A percentile compares a stretch with the other conserved stretches of the same genome.
These are phyloP conservation scores for Xyrauchen texanus DNA, from an alignment of 2,113 vertebrate species.

Conservation along the genomic window DNA sequence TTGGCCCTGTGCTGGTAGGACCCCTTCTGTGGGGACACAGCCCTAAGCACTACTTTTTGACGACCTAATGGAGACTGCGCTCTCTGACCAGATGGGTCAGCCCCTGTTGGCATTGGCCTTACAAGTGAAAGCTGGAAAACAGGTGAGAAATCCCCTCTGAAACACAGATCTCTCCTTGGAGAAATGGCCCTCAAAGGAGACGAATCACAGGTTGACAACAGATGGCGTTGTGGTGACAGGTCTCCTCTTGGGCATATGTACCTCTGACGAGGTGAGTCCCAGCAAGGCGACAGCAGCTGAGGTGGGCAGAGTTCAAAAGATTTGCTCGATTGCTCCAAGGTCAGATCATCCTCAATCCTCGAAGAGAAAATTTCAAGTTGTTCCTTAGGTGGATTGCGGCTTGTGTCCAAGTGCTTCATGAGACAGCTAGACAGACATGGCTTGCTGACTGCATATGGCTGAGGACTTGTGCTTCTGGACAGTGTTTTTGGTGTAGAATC, in stretches of 20 bases:
- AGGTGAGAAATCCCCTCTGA: constrained; percentile 60
- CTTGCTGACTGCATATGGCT: constrained; percentile 81
- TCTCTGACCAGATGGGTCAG: constrained; percentile 76
- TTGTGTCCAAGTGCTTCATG: constrained; percentile 65
- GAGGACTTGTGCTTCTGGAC: constrained; percentile 94
- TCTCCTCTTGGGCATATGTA: constrained; percentile 72
- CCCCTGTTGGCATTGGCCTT: constrained; percentile 75
- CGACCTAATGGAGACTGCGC: constrained; percentile 87
- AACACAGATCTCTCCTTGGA: constrained; percentile 67
- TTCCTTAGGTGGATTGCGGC: constrained; percentile 78
- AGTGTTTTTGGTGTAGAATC: constrained; percentile 91
- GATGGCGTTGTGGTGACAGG: constrained; percentile 68
- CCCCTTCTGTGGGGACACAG: constrained; percentile 90
- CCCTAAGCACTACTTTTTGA: constrained; percentile 86
- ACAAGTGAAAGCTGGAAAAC: constrained; percentile 70
- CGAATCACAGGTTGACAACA: constrained; percentile 79
- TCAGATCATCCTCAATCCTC: constrained; percentile 82
- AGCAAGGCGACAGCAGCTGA: constrained; percentile 84
- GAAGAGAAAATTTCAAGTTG: constrained; percentile 77
- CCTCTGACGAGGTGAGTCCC: constrained; percentile 72
- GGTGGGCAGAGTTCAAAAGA: constrained; percentile 86
- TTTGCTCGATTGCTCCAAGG: constrained; percentile 21
- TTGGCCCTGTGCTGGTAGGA: constrained; percentile 85
- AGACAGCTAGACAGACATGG: constrained; percentile 81
- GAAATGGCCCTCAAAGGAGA: constrained; percentile 89